A percentile compares a stretch with the other conserved stretches of the same genome.
Evolutionary conservation across 2,113 vertebrate genomes (phyloP).

Genomic region (Casuarius casuarius): DNA sequence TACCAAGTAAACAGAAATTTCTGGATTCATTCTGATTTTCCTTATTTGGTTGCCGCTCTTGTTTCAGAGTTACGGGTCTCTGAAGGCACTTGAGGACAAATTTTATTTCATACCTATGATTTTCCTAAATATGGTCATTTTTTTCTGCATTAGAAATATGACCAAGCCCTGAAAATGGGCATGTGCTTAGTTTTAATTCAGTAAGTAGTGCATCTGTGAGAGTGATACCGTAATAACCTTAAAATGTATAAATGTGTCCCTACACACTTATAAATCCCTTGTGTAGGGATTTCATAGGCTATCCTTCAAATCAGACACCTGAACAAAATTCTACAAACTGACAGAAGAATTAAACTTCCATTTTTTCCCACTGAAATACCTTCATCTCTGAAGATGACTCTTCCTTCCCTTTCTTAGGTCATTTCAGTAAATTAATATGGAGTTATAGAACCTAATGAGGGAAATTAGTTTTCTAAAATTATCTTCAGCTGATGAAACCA

Average conservation of each 20-base stretch:
- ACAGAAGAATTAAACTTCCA: neutral
- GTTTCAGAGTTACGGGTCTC: neutral
- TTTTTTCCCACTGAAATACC: neutral
- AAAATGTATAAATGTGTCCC: neutral
- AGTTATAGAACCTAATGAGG: constrained; percentile 33
- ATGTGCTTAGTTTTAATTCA: neutral
- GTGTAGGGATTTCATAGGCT: neutral
- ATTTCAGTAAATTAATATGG: constrained; percentile 31
- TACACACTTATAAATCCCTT: too few relatives aligned
- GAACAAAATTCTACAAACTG: neutral
- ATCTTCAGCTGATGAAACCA: constrained; percentile 2
- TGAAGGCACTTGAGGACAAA: neutral
- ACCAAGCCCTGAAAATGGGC: neutral
- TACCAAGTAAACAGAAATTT: neutral
- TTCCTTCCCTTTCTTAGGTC: neutral
- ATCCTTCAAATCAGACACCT: neutral
- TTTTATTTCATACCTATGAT: neutral
- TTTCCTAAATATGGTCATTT: neutral
- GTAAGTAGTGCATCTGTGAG: neutral
- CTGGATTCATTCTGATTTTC: neutral
- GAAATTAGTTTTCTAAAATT: constrained; percentile 58
- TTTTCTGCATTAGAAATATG: neutral
- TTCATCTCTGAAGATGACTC: neutral
- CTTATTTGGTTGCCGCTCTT: neutral
- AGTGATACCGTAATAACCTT: neutral